These are phyloP conservation scores for Sylvilagus bachmani DNA, from an alignment of 2,113 vertebrate species.

Conservation along the genomic window DNA sequence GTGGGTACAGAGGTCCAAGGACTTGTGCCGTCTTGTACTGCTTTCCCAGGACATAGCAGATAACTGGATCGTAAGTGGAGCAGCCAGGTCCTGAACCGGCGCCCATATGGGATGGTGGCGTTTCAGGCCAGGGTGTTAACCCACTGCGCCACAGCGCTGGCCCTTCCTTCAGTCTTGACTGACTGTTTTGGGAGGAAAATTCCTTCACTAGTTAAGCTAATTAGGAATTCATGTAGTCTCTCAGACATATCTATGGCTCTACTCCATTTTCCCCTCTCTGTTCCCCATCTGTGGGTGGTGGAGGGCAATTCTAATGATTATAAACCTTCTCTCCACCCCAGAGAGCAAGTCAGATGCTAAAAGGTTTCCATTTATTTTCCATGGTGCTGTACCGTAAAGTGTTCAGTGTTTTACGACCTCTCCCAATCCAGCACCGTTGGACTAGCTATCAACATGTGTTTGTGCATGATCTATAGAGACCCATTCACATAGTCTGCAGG, in stretches of 20 bases:
- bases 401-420: neutral
- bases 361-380: neutral
- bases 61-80: too few relatives aligned
- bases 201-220: neutral
- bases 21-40: too few relatives aligned
- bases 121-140: too few relatives aligned
- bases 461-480: neutral
- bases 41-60: too few relatives aligned
- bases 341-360: neutral
- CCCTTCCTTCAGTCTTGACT: neutral
- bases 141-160: too few relatives aligned
- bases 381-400: neutral
- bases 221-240: neutral
- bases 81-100: too few relatives aligned
- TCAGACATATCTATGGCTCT: neutral
- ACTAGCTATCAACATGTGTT: neutral
- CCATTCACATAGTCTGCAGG: neutral
- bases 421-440: neutral
- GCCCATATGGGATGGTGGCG: too few relatives aligned
- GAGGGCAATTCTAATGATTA: neutral
- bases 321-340: neutral
- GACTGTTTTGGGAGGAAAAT: neutral
- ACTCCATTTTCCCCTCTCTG: too few relatives aligned
- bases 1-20: too few relatives aligned
- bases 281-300: too few relatives aligned